Evolutionary conservation across 2,797 vertebrate genomes (phyloP).

Genomic region (Iguana delicatissima): DNA sequence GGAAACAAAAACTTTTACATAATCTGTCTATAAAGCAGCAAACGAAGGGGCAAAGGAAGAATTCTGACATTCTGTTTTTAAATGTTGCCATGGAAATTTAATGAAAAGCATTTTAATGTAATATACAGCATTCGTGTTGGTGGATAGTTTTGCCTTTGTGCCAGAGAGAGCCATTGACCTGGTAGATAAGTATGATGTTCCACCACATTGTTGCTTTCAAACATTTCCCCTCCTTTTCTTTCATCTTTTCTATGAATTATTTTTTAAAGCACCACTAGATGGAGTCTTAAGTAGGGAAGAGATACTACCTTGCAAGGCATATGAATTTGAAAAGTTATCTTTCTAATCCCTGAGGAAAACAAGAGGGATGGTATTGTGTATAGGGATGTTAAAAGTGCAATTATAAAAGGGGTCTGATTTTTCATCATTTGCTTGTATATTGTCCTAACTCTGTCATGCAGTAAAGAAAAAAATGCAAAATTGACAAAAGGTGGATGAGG

Average conservation of each 20-base stretch:
- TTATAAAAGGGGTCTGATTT: not conserved
- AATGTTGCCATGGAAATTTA: not conserved
- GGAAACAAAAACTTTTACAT: not conserved
- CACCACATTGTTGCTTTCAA: not conserved
- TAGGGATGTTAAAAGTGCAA: too few species aligned
- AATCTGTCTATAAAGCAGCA: not conserved
- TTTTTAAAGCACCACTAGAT: conserved; percentile 35
- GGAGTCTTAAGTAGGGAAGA: conserved; percentile 7
- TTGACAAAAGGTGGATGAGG: fast-evolving
- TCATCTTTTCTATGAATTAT: not conserved
- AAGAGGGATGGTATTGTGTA: not conserved
- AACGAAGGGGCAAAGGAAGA: not conserved
- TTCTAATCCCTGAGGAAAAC: not conserved
- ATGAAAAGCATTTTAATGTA: not conserved
- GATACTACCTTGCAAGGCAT: not conserved
- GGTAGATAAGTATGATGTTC: not conserved
- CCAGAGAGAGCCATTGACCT: not conserved
- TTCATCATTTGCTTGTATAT: not conserved
- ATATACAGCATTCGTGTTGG: not conserved
- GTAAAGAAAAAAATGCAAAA: not conserved
- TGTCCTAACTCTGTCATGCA: not conserved
- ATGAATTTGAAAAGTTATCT: not conserved
- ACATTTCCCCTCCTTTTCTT: not conserved
- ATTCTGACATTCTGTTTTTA: not conserved
- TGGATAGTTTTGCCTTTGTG: not conserved